Evolutionary conservation across 2,888 invertebrate species (phyloP), one percentile per base, ranked within the genome.

Genomic region (Pimpla rufipes): DNA sequence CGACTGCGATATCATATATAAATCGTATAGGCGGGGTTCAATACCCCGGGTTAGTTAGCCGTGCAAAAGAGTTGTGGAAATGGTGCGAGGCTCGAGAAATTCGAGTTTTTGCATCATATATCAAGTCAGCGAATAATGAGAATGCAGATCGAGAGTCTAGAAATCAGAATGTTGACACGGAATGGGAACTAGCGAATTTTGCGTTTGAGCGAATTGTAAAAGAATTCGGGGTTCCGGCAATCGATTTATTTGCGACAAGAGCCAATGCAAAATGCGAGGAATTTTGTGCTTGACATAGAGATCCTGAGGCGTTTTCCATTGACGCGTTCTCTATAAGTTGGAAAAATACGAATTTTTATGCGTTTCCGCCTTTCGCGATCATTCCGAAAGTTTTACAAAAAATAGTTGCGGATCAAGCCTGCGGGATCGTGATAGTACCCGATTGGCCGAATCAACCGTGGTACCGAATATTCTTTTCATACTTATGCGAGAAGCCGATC

Each of bases 341-440:
- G 85, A 70, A 55, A 59, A 29, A 77, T 11, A 23, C 37, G 10
- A 79, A 37, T 52, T 86, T 85, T 67, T 88, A 88, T 70, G 86
- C 85, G 2, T 88, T 86, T 52, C 86, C 87, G 10, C 84, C 83
- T 0, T 88, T 88, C 57, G 66, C 84, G 2, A 40, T 88, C 16
- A 85, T 87, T 29, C 18, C 81, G 2, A 86, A 62, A 79, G 57
- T 59, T 1, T 64, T 88, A 35, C 77, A 78, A 40, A 86, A 85
- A 79, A 85, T 78, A 59, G 52, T 74, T 45, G 45, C 64, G 7
- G 79, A 79, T 47, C 11, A 52, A 42, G 62, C 82, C 1, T 52
- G 55, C 23, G 82, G 78, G 5, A 68, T 82, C 57, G 7, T 82
- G 3, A n/a, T 82, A 37, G 74, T 79, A 42, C 82, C 78, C 42